A percentile compares a stretch with the other conserved stretches of the same genome.
Evolutionary conservation across 2,797 vertebrate species (phyloP).

Genomic region (Emys orbicularis): DNA sequence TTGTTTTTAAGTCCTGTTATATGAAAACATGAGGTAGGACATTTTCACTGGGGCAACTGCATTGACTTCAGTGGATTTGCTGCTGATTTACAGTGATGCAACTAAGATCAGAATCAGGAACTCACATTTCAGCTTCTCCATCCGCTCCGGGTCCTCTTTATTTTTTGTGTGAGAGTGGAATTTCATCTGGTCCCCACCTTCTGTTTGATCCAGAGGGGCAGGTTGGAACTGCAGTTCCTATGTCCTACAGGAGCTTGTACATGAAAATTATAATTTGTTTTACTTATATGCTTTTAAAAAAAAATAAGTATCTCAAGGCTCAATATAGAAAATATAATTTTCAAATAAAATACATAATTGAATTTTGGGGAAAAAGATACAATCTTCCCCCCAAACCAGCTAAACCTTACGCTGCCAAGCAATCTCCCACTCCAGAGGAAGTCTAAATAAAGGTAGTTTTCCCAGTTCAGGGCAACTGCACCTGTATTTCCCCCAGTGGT

Average conservation of each 20-base stretch:
- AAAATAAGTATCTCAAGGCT: not conserved
- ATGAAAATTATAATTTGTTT: not conserved
- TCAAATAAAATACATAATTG: not conserved
- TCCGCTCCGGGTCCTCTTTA: not conserved
- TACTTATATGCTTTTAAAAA: slow-evolving; percentile 32
- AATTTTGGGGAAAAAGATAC: not conserved
- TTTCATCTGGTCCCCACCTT: not conserved
- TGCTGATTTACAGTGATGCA: not conserved
- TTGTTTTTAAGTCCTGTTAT: not conserved
- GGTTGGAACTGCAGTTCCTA: not conserved
- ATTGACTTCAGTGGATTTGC: not conserved
- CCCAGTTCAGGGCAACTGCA: not conserved
- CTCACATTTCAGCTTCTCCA: not conserved
- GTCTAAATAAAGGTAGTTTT: not conserved
- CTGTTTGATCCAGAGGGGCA: not conserved
- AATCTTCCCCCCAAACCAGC: not conserved
- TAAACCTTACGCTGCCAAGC: not conserved
- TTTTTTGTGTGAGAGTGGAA: not conserved
- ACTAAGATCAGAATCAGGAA: not conserved
- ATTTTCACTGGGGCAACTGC: not conserved
- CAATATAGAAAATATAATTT: not conserved
- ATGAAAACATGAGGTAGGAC: not conserved
- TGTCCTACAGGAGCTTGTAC: not conserved
- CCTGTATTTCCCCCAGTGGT: not conserved
- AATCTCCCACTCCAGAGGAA: not conserved